Evolutionary conservation across 2,113 vertebrate genomes (phyloP), one percentile per base, ranked within the genome.

Genomic region (Alligator mississippiensis): DNA sequence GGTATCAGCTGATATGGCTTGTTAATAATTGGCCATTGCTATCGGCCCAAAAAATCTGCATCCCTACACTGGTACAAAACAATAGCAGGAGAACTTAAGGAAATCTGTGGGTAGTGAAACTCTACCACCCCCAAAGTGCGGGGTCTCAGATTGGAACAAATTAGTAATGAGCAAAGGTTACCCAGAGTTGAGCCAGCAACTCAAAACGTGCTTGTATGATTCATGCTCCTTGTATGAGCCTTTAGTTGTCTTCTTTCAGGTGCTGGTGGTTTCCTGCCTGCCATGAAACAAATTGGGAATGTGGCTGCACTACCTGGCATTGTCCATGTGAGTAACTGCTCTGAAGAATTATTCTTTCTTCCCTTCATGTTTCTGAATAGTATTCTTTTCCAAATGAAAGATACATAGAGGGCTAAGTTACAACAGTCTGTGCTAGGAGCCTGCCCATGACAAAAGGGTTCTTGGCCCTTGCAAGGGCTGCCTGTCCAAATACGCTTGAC

Each of bases 211-310:
- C 6, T 82, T 34, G 3, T 1, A 54, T 81, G 11, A 10, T 87
- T 82, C 28, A 58, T 9, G 17, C 74, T 30, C 2, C 2, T 57
- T 28, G 55, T 3, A 10, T 70, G 0, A 19, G 18, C 19, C 25
- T 61, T 58, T 54, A 24, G 22, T 16, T 77, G 82, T 58, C n/a
- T 7, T 59, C 85, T 77, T 93, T 64, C 91, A 99, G 99, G 99
- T 81, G 96, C 99, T 2, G 99, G 99, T 22, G 99, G 99, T 4
- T 99, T 99, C 95, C 97, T 99, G 63, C 99, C 99, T 6, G 99
- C 99, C 55, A 99, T 99, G 99, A 99, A 99, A 77, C 99, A 99
- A 83, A 99, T 99, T 57, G 99, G 99, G 24, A 99, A 99, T 25
- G 99, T 99, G 87, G 99, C 99, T 18, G 99, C 99, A 5, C 97